Percentiles rank a stretch among this genome's conserved stretches.
phyloP scores from a whole-genome alignment of 37 sponge, comb jelly and placozoan genomes.

The Haliclona indistincta region DNA sequence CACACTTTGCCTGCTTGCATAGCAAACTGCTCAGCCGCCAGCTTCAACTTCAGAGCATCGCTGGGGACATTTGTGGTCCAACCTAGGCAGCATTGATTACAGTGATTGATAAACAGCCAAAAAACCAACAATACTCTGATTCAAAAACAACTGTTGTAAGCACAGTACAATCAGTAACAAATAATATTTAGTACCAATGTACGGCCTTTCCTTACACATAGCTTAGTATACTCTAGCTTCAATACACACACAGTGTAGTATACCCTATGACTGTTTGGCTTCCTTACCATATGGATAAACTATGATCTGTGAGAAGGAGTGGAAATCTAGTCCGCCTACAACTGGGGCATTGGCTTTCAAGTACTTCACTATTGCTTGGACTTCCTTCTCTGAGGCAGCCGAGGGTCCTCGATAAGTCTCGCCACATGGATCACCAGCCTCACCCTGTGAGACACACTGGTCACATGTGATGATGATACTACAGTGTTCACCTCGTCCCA shows the following conservation, averaged over 20 bases:
- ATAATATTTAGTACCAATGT: too few relatives aligned
- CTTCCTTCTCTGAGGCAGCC: constrained; percentile 60
- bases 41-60: neutral
- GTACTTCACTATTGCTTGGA: constrained; percentile 44
- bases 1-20: constrained; percentile 18
- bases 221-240: too few relatives aligned
- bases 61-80: neutral
- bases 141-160: too few relatives aligned
- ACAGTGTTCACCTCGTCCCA: constrained; percentile 48
- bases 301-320: constrained; percentile 69
- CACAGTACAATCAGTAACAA: too few relatives aligned
- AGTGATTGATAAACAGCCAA: too few relatives aligned
- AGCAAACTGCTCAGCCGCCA: constrained; percentile 30
- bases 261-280: neutral
- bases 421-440: constrained; percentile 47
- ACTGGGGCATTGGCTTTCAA: constrained; percentile 33
- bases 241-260: too few relatives aligned
- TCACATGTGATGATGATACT: neutral
- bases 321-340: constrained; percentile 68
- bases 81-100: too few relatives aligned
- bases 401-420: constrained; percentile 25
- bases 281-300: constrained; percentile 62
- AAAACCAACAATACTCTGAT: too few relatives aligned
- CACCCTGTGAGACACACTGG: neutral
- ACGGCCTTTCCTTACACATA: too few relatives aligned